These are phyloP conservation scores for Cepaea nemoralis DNA, from an alignment of 1,140 invertebrate genomes.

Conservation along the genomic window DNA sequence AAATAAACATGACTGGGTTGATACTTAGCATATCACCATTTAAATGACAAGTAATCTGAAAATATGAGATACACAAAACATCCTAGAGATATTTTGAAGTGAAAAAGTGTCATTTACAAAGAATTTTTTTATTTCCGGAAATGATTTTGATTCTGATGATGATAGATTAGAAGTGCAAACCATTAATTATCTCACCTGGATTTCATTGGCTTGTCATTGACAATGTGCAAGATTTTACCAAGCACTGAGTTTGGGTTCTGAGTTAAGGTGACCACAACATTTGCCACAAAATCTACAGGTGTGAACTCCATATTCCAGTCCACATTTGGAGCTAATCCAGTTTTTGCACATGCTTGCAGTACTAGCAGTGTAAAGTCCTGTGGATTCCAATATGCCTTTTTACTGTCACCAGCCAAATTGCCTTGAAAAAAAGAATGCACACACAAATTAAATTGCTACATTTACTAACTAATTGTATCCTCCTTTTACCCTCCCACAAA, in stretches of 20 bases:
- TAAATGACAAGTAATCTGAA: too few species aligned
- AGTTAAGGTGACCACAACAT: constrained; percentile 70
- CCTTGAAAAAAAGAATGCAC: constrained; percentile 52
- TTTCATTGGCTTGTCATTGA: constrained; percentile 67
- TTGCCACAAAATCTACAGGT: constrained; percentile 74
- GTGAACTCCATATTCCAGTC: constrained; percentile 75
- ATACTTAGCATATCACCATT: too few species aligned
- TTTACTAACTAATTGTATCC: too few species aligned
- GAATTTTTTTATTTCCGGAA: too few species aligned
- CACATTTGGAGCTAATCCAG: constrained; percentile 70
- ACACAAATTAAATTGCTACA: too few species aligned
- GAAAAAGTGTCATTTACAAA: too few species aligned
- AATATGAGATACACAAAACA: too few species aligned
- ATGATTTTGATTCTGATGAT: too few species aligned
- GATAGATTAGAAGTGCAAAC: too few species aligned
- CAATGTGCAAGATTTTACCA: constrained; percentile 73
- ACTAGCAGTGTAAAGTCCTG: constrained; percentile 74
- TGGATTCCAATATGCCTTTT: constrained; percentile 72
- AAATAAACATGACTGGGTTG: too few species aligned
- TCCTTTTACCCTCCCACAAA: too few species aligned
- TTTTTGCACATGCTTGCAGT: constrained; percentile 70
- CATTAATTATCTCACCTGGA: constrained; percentile 54
- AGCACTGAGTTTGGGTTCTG: constrained; percentile 66
- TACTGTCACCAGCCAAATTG: constrained; percentile 64
- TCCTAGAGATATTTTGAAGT: too few species aligned